These are phyloP conservation scores for Oenanthe melanoleuca DNA, from an alignment of 2,113 vertebrate genomes.

Conservation along the genomic window DNA sequence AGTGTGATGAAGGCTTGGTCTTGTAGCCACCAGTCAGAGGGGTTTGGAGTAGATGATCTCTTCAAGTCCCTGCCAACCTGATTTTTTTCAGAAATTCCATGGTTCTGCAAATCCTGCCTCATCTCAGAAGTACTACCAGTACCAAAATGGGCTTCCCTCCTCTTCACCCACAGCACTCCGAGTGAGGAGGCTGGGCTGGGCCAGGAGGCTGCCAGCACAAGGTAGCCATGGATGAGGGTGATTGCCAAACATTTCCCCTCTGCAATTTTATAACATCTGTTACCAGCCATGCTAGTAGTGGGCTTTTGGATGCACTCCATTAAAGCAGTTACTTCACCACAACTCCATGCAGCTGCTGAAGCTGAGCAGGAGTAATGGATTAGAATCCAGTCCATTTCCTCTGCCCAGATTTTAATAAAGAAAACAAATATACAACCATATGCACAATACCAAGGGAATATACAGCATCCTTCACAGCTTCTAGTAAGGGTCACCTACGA, in stretches of 20 bases:
- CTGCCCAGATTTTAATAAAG: slow-evolving; percentile 35
- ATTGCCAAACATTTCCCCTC: neutral
- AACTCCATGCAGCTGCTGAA: neutral
- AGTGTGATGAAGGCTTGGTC: accelerated
- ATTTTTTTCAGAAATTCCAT: neutral
- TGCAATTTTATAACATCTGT: neutral
- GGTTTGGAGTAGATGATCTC: neutral
- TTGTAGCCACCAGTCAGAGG: neutral
- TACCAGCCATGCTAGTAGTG: neutral
- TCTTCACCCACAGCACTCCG: accelerated
- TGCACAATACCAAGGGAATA: neutral
- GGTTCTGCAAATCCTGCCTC: neutral
- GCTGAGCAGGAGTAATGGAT: neutral
- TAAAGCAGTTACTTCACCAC: neutral
- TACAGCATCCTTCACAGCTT: neutral
- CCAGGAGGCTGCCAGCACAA: neutral
- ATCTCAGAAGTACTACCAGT: neutral
- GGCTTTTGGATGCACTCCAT: neutral
- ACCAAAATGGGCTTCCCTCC: neutral
- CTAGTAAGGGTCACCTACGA: neutral
- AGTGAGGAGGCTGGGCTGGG: neutral
- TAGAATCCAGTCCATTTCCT: neutral
- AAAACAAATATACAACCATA: slow-evolving; percentile 6
- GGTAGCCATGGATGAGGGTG: neutral
- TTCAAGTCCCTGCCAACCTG: neutral